Evolutionary conservation across 2,888 invertebrate genomes (phyloP), one percentile per base, ranked within the genome.

Genomic region (Iphiclides podalirius): DNA sequence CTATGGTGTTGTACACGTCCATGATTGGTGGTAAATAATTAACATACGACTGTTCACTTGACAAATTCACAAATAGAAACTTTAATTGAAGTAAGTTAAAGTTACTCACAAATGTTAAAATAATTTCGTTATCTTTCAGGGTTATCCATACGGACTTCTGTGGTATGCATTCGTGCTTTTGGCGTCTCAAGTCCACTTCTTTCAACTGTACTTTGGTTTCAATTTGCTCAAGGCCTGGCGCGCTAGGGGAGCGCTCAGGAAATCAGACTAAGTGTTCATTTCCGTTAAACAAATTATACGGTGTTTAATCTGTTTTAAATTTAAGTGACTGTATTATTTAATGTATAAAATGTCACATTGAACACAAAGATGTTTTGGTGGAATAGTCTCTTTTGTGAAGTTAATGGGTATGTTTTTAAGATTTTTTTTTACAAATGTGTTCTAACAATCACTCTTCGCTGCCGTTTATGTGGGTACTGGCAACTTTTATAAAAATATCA

Each of bases 131-230:
- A 13, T 31, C 7, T 79, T 92, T 52, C 87, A 96, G 95, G 95
- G 94, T 11, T 94, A 95, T 75, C 98, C 98, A 0, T 96, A 97
- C 71, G 97, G 96, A 11, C 88, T 98, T 16, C 90, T 98, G 53
- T 98, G 97, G 98, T 97, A 96, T 76, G 94, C 94, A 52, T 98
- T 98, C 79, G 93, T 98, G 55, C 86, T 96, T 37, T 85, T 96
- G 8, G 96, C 95, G 4, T 90, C 95, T 33, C 98, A 98, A 90
- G 94, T 98, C 43, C 97, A 97, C 77, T 90, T 92, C 57, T 96
- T 96, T 83, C 95, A 96, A 44, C 74, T 96, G 28, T 94, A 94
- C 77, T 97, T 97, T 80, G 93, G 96, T 8, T 93, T 92, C 86
- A 95, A 94, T 74, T 90, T 97, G 56, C 89, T 96, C 53, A 90